These are phyloP conservation scores for Eumerus sabulonum DNA, from an alignment of 2,888 invertebrate species.

Conservation along the genomic window DNA sequence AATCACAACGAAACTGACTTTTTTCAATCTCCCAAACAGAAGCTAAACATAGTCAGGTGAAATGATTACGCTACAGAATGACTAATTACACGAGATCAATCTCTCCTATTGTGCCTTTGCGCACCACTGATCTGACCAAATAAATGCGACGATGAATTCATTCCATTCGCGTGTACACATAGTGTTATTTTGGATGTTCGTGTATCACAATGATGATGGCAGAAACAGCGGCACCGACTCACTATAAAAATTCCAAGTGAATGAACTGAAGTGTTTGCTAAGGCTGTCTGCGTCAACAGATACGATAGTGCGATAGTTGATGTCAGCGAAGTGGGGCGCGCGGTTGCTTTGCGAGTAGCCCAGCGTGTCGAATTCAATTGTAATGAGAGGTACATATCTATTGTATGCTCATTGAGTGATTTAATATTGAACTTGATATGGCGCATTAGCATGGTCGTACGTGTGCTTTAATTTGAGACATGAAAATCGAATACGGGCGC, in stretches of 20 bases:
- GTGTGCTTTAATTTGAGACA: background rate
- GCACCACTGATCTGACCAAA: slow-evolving; percentile 14
- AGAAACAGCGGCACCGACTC: background rate
- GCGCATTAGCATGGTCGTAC: slow-evolving; percentile 36
- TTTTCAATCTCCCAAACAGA: too few species aligned
- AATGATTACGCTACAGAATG: slow-evolving; percentile 39
- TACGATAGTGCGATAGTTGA: slow-evolving; percentile 36
- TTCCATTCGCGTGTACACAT: slow-evolving; percentile 62
- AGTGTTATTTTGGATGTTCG: slow-evolving; percentile 49
- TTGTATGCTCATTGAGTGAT: slow-evolving; percentile 50
- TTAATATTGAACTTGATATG: slow-evolving; percentile 65
- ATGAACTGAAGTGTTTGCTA: slow-evolving; percentile 62
- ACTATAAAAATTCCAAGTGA: slow-evolving; percentile 41
- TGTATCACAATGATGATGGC: slow-evolving; percentile 35
- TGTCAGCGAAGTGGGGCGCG: slow-evolving; percentile 26
- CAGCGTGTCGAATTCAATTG: slow-evolving; percentile 66
- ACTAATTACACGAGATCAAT: slow-evolving; percentile 40
- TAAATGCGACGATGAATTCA: slow-evolving; percentile 43
- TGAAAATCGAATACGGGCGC: background rate
- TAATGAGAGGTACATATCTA: slow-evolving; percentile 56
- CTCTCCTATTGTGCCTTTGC: slow-evolving; percentile 1
- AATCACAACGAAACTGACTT: too few species aligned
- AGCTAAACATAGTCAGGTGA: slow-evolving; percentile 18
- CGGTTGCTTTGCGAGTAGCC: slow-evolving; percentile 34
- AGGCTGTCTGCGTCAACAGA: slow-evolving; percentile 38